Evolutionary conservation across 2,888 invertebrate species (phyloP).

Genomic region (Clitarchus hookeri): DNA sequence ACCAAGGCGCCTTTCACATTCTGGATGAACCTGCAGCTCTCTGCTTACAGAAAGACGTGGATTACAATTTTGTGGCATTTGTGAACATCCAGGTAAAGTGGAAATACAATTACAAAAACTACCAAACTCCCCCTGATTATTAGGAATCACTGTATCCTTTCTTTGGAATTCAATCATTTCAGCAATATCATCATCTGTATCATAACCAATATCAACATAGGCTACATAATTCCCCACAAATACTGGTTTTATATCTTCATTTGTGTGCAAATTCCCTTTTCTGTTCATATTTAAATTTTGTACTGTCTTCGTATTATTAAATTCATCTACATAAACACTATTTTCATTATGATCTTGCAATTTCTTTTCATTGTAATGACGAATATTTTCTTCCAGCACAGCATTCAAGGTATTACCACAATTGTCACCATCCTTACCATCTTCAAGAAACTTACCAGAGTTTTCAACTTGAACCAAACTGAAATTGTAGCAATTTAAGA

Average conservation of each 20-base stretch:
- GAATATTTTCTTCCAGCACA: neutral
- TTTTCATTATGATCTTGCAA: neutral
- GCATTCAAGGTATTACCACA: neutral
- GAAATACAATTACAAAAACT: neutral
- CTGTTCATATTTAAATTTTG: neutral
- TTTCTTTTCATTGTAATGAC: neutral
- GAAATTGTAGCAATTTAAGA: neutral
- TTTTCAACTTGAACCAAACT: slow-evolving; percentile 1
- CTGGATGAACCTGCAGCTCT: neutral
- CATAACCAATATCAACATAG: neutral
- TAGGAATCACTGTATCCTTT: neutral
- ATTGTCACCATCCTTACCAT: neutral
- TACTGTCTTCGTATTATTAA: neutral
- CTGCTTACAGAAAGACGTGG: neutral
- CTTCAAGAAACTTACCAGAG: neutral
- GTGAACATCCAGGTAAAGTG: too few species aligned
- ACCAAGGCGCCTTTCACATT: neutral
- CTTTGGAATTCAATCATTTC: neutral
- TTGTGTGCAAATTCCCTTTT: neutral
- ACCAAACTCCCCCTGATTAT: neutral
- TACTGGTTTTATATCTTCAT: slow-evolving; percentile 1
- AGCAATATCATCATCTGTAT: slow-evolving; percentile 2
- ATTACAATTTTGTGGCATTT: neutral
- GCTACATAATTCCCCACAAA: neutral
- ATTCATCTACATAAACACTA: neutral